Evolutionary conservation across 2,113 vertebrate genomes (phyloP).

Genomic region (Thamnaconus septentrionalis): DNA sequence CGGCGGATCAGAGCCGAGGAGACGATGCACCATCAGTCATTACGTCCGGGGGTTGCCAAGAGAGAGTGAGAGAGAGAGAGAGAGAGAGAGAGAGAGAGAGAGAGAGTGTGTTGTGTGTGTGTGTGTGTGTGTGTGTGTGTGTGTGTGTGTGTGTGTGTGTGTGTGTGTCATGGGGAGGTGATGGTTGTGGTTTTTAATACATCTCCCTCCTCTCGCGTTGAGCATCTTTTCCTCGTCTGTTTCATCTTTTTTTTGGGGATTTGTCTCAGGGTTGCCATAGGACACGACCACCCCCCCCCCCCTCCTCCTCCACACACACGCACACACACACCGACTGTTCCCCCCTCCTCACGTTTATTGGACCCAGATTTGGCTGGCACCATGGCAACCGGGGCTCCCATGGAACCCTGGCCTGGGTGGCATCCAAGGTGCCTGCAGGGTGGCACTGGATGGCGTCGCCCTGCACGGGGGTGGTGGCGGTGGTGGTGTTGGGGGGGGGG

Average conservation of each 20-base stretch:
- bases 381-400: conserved; percentile 78
- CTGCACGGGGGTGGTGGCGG: conserved; percentile 47
- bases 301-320: conserved; percentile 20
- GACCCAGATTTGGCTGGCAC: conserved; percentile 76
- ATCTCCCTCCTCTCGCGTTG: too few species aligned
- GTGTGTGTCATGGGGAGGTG: too few species aligned
- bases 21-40: conserved; percentile 6
- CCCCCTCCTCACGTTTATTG: conserved; percentile 69
- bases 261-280: conserved; percentile 43
- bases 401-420: conserved; percentile 75
- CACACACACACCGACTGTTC: background rate
- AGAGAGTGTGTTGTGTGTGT: too few species aligned
- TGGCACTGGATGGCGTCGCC: conserved; percentile 65
- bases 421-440: conserved; percentile 75
- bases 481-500: background rate
- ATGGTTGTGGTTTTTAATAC: too few species aligned
- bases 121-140: too few species aligned
- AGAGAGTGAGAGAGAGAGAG: background rate
- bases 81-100: too few species aligned
- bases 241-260: background rate
- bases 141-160: too few species aligned
- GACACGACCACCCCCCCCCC: conserved; percentile 33
- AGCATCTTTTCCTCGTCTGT: too few species aligned
- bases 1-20: conserved; percentile 16
- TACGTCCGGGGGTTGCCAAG: conserved; percentile 18